Conservation (phyloP, 2,113 vertebrate species). For the Formicarius rufipectus region DNA sequence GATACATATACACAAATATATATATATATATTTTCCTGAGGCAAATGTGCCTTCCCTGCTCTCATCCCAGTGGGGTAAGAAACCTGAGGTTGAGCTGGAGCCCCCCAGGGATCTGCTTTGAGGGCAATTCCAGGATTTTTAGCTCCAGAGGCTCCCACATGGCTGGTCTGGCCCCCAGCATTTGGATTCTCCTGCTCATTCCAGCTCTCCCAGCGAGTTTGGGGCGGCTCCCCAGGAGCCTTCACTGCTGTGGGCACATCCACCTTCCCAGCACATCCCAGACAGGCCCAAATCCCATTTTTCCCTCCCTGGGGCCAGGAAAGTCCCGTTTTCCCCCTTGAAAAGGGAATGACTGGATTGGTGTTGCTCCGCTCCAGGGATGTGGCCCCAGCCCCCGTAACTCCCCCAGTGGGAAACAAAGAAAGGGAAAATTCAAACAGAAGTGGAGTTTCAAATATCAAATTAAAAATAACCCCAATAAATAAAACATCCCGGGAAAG, state of each 20-base stretch:
- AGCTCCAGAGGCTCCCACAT: not conserved
- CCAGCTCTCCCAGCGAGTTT: not conserved
- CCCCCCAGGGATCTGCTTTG: not conserved
- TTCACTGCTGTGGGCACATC: not conserved
- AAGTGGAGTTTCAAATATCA: not conserved
- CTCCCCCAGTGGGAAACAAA: not conserved
- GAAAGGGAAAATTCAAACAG: not conserved
- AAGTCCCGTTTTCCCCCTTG: not conserved
- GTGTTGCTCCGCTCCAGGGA: accelerated
- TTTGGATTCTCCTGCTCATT: not conserved
- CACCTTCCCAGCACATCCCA: accelerated
- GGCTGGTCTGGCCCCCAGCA: not conserved
- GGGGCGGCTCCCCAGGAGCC: not conserved
- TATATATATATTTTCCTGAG: too few species aligned
- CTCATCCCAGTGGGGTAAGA: not conserved
- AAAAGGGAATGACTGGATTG: accelerated
- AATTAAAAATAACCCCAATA: not conserved
- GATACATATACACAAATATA: not conserved
- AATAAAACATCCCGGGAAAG: not conserved
- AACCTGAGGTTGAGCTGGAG: not conserved
- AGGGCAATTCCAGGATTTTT: not conserved
- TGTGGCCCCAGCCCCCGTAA: not conserved
- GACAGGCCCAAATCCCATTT: not conserved
- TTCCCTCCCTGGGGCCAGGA: not conserved
- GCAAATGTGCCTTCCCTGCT: not conserved